These are phyloP conservation scores for Salpingus planirostris DNA, from an alignment of 2,888 invertebrate species.

Conservation along the genomic window DNA sequence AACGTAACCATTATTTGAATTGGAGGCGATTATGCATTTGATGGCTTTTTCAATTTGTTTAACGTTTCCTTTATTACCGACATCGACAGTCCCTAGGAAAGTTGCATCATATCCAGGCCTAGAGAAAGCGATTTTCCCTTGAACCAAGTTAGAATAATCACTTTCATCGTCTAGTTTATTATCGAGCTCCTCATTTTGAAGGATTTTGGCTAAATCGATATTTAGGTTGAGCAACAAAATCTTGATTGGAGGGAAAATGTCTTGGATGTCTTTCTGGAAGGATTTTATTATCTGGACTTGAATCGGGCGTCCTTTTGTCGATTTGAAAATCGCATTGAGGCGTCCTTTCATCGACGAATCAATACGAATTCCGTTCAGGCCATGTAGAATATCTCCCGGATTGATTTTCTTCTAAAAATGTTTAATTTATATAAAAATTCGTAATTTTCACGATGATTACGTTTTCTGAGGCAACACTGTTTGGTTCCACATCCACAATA, in stretches of 20 bases:
- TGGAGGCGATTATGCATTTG: slow-evolving; percentile 2
- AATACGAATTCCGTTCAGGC: slow-evolving; percentile 49
- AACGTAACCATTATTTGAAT: too few relatives aligned
- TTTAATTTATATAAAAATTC: too few relatives aligned
- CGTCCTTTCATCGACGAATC: slow-evolving; percentile 43
- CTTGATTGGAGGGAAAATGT: too few relatives aligned
- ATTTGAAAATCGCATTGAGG: slow-evolving; percentile 44
- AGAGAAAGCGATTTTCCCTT: too few relatives aligned
- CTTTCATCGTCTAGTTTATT: too few relatives aligned
- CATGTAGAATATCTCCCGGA: slow-evolving; percentile 55
- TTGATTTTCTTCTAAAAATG: slow-evolving; percentile 48
- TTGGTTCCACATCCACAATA: slow-evolving; percentile 48
- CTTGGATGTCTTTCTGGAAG: too few relatives aligned
- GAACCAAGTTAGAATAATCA: too few relatives aligned
- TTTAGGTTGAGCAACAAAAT: too few relatives aligned
- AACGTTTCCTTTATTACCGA: slow-evolving; percentile 45
- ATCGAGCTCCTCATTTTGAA: too few relatives aligned
- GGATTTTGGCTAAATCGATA: too few relatives aligned
- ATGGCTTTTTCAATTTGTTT: slow-evolving; percentile 45
- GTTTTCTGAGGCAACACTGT: slow-evolving; percentile 55
- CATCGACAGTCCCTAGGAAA: slow-evolving; percentile 43
- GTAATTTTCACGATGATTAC: too few relatives aligned
- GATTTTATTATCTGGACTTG: slow-evolving; percentile 48
- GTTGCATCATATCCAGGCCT: slow-evolving; percentile 41
- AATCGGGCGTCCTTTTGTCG: slow-evolving; percentile 42